Evolutionary conservation across 2,113 vertebrate genomes (phyloP), one percentile per base, ranked within the genome.

Genomic region (Trogon melanurus): DNA sequence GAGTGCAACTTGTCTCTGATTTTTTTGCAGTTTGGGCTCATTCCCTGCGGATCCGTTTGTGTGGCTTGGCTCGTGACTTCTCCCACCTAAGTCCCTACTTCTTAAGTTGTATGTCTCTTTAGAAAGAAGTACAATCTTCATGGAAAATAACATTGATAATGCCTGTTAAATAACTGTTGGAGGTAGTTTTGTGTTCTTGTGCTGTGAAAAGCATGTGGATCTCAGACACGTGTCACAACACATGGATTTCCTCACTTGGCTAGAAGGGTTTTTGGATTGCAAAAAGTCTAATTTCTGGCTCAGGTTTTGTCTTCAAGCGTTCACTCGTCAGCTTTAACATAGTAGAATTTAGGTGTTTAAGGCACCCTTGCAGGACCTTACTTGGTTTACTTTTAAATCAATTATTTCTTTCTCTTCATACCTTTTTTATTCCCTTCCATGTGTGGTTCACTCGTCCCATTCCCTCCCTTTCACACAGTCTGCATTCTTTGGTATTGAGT

Each of bases 291-390:
- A 4, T 26, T 91, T 87, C 47, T 73, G 29, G 6, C 38, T 89
- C 61, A 20, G 11, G 36, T 82, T 71, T 90, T 67, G 8, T 47
- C 38, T 21, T 76, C 30, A 51, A 60, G 25, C 27, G 67, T 83
- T 50, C 10, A 23, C 3, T 1, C 1, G 6, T 10, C 15, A 61
- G 0, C 8, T 91, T 83, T 54, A 83, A 22, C 27, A 34, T 19
- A 47, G 22, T 5, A 27, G 4, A 0, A 0, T 74, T 76, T 60
- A 51, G 8, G 7, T 29, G 12, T 60, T 65, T 50, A 30, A 29
- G 41, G 7, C 10, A 58, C 7, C 12, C 14, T 81, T 85, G 7
- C 21, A 67, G 21, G 34, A 36, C n/a, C 9, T 74, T 62, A 50
- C 13, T 45, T 11, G 1, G 12, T 71, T 88, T 92, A 16, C 10